Percentiles rank a stretch among this genome's conserved stretches.
phyloP scores from a whole-genome alignment of 2,113 vertebrate genomes.

The Brienomyrus brachyistius region DNA sequence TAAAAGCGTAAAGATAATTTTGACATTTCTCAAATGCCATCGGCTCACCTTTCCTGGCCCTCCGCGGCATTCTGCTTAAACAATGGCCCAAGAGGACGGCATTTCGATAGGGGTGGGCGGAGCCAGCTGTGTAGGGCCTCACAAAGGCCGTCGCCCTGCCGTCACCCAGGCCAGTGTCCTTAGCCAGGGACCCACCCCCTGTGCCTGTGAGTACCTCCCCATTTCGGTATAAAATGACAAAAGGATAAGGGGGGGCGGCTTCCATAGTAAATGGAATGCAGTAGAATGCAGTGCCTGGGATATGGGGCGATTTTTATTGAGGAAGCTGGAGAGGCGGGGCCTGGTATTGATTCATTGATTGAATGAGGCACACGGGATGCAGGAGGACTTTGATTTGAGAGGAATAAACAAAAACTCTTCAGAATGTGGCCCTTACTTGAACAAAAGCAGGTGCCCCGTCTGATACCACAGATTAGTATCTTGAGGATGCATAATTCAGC shows the following conservation, averaged over 20 bases:
- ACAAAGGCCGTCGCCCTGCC: neutral
- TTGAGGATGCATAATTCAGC: conserved; percentile 11
- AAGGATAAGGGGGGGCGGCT: neutral
- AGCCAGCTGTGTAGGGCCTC: neutral
- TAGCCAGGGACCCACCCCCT: neutral
- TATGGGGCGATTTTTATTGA: neutral
- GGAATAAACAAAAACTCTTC: neutral
- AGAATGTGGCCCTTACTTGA: neutral
- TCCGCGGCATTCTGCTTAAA: conserved; percentile 76
- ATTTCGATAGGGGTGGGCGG: neutral
- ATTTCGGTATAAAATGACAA: neutral
- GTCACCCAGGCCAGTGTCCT: neutral
- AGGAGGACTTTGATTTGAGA: neutral
- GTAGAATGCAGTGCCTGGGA: neutral
- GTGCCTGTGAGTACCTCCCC: neutral
- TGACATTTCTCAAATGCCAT: conserved; percentile 84
- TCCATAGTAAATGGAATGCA: neutral
- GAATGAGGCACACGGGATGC: neutral
- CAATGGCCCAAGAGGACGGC: conserved; percentile 69
- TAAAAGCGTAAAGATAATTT: conserved; percentile 84
- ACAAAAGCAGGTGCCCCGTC: neutral
- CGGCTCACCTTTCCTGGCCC: conserved; percentile 78
- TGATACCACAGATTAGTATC: neutral
- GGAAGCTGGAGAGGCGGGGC: neutral
- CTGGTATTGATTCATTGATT: neutral